Percentiles rank a stretch among this genome's conserved stretches.
Conservation (phyloP, 2,888 invertebrate genomes). For the Eupithecia exiguata region DNA sequence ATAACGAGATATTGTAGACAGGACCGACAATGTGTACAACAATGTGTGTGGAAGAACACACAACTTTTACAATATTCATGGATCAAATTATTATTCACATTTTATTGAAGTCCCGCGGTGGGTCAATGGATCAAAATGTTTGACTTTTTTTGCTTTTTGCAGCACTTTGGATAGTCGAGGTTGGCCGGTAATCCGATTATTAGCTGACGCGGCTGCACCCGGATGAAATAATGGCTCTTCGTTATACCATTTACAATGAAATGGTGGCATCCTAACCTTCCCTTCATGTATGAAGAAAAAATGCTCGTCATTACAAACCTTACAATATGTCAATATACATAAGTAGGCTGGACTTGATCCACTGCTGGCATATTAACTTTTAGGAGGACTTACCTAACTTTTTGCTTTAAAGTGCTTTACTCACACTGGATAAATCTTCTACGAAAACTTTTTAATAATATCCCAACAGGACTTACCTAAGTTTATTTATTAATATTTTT, state of each 20-base stretch:
- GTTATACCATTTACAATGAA: neutral
- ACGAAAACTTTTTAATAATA: too few relatives aligned
- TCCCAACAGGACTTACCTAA: too few relatives aligned
- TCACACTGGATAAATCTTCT: too few relatives aligned
- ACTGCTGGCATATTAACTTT: neutral
- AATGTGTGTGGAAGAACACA: neutral
- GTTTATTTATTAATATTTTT: neutral
- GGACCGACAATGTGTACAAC: neutral
- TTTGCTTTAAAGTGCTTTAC: too few relatives aligned
- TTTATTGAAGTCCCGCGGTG: neutral
- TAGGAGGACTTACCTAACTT: neutral
- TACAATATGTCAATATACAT: neutral
- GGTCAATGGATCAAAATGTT: neutral
- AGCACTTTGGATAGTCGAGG: neutral
- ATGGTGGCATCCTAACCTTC: neutral
- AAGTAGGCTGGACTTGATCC: too few relatives aligned
- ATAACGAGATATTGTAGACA: constrained; percentile 13
- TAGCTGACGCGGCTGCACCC: constrained; percentile 4
- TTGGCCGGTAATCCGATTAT: constrained; percentile 2
- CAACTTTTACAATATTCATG: neutral
- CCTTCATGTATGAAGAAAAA: neutral
- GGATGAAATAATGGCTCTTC: neutral
- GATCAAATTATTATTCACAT: neutral
- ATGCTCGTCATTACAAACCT: neutral
- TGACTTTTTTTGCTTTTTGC: neutral